Evolutionary conservation across 2,113 vertebrate species (phyloP).

Genomic region (Anarrhichthys ocellatus): DNA sequence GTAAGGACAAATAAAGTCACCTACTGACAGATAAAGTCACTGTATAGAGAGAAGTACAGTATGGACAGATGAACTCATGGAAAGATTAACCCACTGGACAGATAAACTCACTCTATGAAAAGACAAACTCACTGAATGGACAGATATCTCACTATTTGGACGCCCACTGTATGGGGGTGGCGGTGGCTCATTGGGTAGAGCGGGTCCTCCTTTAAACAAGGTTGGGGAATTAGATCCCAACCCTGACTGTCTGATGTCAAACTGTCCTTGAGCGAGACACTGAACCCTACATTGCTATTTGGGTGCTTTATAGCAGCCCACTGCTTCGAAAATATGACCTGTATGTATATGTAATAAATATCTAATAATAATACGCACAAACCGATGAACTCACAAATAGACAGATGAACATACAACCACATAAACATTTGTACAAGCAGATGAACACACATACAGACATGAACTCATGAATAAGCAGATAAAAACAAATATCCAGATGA

Average conservation of each 20-base stretch:
- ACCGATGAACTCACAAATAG: neutral
- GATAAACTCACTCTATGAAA: neutral
- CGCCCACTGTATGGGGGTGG: neutral
- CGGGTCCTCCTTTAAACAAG: too few species aligned
- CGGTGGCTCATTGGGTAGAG: too few species aligned
- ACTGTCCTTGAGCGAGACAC: neutral
- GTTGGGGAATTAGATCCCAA: too few species aligned
- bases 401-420: neutral
- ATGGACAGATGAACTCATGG: neutral
- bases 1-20: neutral
- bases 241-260: neutral
- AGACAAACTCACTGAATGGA: neutral
- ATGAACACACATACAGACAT: neutral
- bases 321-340: neutral
- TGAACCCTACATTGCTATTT: neutral
- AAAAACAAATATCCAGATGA: neutral
- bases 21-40: neutral
- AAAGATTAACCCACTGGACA: neutral
- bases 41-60: neutral
- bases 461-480: neutral
- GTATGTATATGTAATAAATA: neutral
- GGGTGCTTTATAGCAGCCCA: neutral
- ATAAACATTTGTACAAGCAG: neutral
- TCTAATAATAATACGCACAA: neutral
- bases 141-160: neutral